A percentile compares a stretch with the other conserved stretches of the same genome.
phyloP scores from a whole-genome alignment of 1,140 invertebrate genomes.

The Alviniconcha marisindica region DNA sequence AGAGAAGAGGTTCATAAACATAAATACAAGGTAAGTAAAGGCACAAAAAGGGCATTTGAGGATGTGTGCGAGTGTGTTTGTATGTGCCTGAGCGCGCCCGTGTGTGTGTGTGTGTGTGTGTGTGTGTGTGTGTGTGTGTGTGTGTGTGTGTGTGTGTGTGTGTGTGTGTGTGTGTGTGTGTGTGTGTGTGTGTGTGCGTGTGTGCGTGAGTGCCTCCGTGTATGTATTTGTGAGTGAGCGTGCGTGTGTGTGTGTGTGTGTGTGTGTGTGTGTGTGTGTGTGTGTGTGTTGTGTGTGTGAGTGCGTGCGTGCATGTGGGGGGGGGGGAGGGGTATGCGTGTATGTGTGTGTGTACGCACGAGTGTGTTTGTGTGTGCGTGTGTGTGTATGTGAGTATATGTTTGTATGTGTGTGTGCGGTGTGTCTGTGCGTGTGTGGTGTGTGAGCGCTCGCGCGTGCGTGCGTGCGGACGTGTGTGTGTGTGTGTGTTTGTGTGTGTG shows the following conservation, averaged over 20 bases:
- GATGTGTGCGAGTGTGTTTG: too few species aligned
- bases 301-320: neutral
- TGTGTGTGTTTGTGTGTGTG: neutral
- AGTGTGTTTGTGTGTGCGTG: neutral
- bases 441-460: neutral
- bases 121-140: too few species aligned
- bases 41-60: too few species aligned
- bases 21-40: too few species aligned
- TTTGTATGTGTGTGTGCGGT: neutral
- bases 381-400: neutral
- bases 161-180: too few species aligned
- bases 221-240: too few species aligned
- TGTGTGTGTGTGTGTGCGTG: too few species aligned
- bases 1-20: too few species aligned
- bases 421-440: constrained; percentile 21
- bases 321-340: neutral
- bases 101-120: too few species aligned
- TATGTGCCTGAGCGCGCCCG: too few species aligned
- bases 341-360: neutral
- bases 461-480: neutral
- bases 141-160: too few species aligned
- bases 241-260: neutral
- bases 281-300: constrained; percentile 20
- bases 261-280: neutral
- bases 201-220: too few species aligned